Conservation (phyloP, 2,797 vertebrate species). For the Selene dorsalis region DNA sequence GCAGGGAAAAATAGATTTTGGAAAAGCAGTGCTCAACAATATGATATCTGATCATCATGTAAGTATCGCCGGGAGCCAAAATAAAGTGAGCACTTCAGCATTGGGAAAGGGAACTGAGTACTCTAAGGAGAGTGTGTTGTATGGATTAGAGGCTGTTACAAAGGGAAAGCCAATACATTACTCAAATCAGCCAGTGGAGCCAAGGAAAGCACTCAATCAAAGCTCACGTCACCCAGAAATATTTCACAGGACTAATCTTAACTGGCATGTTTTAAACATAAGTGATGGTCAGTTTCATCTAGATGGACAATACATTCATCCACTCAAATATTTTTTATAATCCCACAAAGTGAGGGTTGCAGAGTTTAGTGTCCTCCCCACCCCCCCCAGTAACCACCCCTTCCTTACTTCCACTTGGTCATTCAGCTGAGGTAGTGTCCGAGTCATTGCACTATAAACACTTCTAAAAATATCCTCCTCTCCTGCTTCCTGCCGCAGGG, state of each 20-base stretch:
- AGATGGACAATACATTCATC: slow-evolving; percentile 34
- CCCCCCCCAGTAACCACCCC: not conserved
- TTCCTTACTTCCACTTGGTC: slow-evolving; percentile 53
- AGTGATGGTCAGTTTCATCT: slow-evolving; percentile 49
- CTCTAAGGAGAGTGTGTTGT: slow-evolving; percentile 31
- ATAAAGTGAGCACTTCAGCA: slow-evolving; percentile 54
- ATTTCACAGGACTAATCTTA: slow-evolving; percentile 43
- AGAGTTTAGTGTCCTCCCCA: slow-evolving; percentile 16
- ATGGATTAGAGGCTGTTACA: slow-evolving; percentile 55
- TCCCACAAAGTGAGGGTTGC: slow-evolving; percentile 60
- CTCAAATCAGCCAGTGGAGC: slow-evolving; percentile 51
- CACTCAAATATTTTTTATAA: slow-evolving; percentile 48
- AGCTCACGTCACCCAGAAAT: slow-evolving; percentile 52
- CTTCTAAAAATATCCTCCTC: slow-evolving; percentile 82
- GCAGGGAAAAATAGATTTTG: slow-evolving; percentile 39
- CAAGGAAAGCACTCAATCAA: slow-evolving; percentile 42
- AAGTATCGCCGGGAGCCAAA: slow-evolving; percentile 57
- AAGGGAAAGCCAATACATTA: slow-evolving; percentile 58
- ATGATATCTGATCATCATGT: slow-evolving; percentile 57
- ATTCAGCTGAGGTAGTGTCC: slow-evolving; percentile 71
- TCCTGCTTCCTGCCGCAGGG: slow-evolving; percentile 77
- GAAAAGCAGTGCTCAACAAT: slow-evolving; percentile 46
- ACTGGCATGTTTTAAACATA: slow-evolving; percentile 48
- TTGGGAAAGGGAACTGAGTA: slow-evolving; percentile 18
- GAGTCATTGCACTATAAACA: slow-evolving; percentile 75